A percentile compares a stretch with the other conserved stretches of the same genome.
Conservation (phyloP, 2,797 vertebrate genomes). For the Gymnothorax javanicus region DNA sequence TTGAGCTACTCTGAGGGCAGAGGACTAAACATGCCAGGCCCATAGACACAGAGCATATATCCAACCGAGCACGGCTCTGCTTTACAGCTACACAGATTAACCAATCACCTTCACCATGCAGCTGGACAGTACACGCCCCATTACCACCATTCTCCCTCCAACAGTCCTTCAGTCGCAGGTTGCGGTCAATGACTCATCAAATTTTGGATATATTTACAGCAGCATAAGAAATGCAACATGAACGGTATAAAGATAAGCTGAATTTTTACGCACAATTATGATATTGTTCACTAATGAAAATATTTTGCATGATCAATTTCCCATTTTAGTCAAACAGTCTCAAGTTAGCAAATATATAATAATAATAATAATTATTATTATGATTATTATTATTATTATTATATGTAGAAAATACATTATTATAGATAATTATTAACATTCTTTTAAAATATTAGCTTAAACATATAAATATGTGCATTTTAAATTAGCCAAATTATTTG, state of each 20-base stretch:
- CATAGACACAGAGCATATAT: neutral
- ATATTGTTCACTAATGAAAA: neutral
- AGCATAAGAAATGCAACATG: neutral
- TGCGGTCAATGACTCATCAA: neutral
- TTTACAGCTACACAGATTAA: neutral
- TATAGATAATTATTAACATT: no score
- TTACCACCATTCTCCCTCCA: neutral
- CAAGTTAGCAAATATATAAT: no score
- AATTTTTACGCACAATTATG: neutral
- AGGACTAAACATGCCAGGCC: neutral
- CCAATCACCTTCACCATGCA: neutral
- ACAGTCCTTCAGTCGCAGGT: neutral
- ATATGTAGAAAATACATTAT: no score
- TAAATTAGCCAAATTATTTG: no score
- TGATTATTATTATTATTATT: no score
- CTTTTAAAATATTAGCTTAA: no score
- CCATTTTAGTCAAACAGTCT: no score
- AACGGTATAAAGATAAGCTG: neutral
- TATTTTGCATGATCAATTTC: no score
- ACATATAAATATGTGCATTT: no score
- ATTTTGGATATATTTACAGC: neutral
- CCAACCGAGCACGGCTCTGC: neutral
- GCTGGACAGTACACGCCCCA: neutral
- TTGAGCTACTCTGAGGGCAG: conserved; percentile 26
- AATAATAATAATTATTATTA: no score